Evolutionary conservation across 1,140 invertebrate species (phyloP), one percentile per base, ranked within the genome.

Genomic region (Drosophila nebulosa): DNA sequence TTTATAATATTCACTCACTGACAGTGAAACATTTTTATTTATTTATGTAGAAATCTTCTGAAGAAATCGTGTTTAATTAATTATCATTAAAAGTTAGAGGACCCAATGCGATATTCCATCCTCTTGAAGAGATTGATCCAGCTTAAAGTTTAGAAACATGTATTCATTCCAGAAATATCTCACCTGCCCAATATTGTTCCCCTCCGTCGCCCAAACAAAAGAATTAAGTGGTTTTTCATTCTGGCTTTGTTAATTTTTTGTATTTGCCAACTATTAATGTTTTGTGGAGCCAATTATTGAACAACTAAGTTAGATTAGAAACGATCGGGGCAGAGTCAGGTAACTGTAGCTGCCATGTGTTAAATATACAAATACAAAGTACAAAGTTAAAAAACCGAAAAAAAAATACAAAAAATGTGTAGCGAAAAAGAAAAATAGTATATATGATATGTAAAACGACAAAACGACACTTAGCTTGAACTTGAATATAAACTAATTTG

Each of bases 401-500:
- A 16, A 61, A 74, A 60, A 5, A 53, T 50, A 56, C 52, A 68
- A 71, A 46, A 22, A 36, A 62, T 30, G n/a, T 59, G 27, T 16
- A 56, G 10, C 12, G 21, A 16, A 39, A 24, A 68, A 16, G n/a
- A 46, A 18, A 42, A 50, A 27, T 16, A 74, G 60, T 14, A 53
- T 56, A 61, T 67, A 68, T 64, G 52, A 53, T 61, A 62, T 56
- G 52, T 62, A 62, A 16, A 58, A 51, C 71, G 72, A 74, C 72
- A 74, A 39, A 14, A 14, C 56, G 71, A 74, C 71, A 63, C 71
- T 74, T 74, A 68, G n/a, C 36, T 70, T 71, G 58, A 30, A 46
- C 60, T 35, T 36, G 69, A 51, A 74, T 74, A 81, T 55, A 63
- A 74, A 71, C 73, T 90, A 90, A 76, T 89, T 90, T 90, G 83